Percentiles rank a stretch among this genome's conserved stretches.
These are phyloP conservation scores for Cloeon dipterum DNA, from an alignment of 2,888 invertebrate genomes.

Conservation along the genomic window DNA sequence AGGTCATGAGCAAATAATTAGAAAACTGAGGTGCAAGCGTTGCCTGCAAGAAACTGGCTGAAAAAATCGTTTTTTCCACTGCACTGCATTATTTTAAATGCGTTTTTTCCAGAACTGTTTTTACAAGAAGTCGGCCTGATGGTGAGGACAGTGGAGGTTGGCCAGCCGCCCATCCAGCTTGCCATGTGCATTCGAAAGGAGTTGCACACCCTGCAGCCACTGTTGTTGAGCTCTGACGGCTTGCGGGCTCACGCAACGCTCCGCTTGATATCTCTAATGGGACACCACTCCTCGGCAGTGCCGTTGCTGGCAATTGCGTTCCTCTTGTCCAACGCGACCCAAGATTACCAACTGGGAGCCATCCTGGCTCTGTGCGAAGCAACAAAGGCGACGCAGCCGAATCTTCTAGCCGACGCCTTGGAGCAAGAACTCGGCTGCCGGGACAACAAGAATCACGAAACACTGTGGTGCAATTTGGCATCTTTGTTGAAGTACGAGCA, in stretches of 20 bases:
- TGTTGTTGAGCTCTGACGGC: slow-evolving; percentile 28
- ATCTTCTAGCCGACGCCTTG: slow-evolving; percentile 1
- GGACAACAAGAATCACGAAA: not conserved
- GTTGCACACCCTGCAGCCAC: slow-evolving; percentile 24
- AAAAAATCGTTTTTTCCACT: no score
- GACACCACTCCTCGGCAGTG: slow-evolving; percentile 13
- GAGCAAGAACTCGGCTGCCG: slow-evolving; percentile 3
- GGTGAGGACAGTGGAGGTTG: slow-evolving; percentile 18
- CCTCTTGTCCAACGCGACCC: not conserved
- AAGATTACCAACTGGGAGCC: not conserved
- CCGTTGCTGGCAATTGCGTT: not conserved
- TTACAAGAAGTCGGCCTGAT: slow-evolving; percentile 35
- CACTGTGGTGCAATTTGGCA: slow-evolving; percentile 22
- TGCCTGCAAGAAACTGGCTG: no score
- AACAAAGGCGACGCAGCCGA: not conserved
- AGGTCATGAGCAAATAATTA: no score
- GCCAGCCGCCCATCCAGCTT: not conserved
- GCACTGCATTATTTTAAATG: no score
- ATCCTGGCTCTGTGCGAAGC: not conserved
- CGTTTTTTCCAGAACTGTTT: slow-evolving; percentile 12
- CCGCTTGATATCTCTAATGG: slow-evolving; percentile 27
- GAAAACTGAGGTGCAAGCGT: no score
- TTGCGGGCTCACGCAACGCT: slow-evolving; percentile 33
- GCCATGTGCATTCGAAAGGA: slow-evolving; percentile 19
- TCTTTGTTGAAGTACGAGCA: slow-evolving; percentile 16